Conservation (phyloP, 2,888 invertebrate species). For the Tenthredo distinguenda region DNA sequence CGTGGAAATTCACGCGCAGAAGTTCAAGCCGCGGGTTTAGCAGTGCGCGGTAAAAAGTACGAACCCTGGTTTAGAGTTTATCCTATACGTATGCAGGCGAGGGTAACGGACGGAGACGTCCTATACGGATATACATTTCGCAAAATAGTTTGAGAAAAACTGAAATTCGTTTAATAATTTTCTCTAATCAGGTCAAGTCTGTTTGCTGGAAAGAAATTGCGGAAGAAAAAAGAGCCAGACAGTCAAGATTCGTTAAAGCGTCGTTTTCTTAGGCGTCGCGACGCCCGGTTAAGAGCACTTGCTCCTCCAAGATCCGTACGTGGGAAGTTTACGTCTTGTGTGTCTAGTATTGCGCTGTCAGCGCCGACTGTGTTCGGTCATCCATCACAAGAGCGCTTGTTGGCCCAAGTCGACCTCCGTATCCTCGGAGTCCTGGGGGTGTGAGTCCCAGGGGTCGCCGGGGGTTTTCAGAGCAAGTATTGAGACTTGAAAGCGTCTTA, state of each 20-base stretch:
- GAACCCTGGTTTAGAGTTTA: not conserved
- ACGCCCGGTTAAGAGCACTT: conserved; percentile 32
- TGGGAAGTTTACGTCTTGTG: conserved; percentile 46
- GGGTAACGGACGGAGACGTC: not conserved
- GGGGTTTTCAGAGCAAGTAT: conserved; percentile 26
- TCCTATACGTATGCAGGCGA: not conserved
- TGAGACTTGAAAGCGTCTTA: conserved; percentile 20
- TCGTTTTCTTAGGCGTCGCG: conserved; percentile 39
- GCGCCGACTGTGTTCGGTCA: conserved; percentile 67
- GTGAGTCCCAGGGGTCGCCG: conserved; percentile 1
- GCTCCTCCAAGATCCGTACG: conserved; percentile 27
- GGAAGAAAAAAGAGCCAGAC: not conserved
- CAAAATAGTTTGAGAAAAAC: not conserved
- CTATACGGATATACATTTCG: not conserved
- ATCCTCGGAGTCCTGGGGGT: conserved; percentile 14
- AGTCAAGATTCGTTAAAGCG: conserved; percentile 27
- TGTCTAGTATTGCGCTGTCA: conserved; percentile 67
- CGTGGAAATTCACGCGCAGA: conserved; percentile 5
- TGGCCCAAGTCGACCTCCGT: conserved; percentile 44
- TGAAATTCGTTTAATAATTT: not conserved
- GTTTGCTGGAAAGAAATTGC: not conserved
- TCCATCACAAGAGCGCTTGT: conserved; percentile 66
- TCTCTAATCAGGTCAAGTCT: not conserved
- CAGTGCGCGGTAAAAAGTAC: not conserved
- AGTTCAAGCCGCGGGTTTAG: not conserved